Conservation (phyloP, 2,113 vertebrate genomes). For the Dermatemys mawii region DNA sequence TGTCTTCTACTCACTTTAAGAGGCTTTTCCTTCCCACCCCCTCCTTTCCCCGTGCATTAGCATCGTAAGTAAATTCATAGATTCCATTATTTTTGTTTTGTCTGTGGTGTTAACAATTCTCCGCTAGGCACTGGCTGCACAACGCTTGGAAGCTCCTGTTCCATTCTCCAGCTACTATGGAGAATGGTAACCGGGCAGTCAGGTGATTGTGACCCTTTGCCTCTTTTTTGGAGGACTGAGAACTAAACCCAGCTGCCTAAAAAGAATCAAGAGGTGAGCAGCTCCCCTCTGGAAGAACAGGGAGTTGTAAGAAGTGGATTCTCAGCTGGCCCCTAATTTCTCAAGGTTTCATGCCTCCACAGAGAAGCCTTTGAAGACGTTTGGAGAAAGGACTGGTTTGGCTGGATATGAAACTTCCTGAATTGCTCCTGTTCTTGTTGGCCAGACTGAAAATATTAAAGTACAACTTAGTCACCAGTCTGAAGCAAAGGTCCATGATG, state of each 20-base stretch:
- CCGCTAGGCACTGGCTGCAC: not conserved
- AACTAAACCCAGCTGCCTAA: fast-evolving
- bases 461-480: not conserved
- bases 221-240: not conserved
- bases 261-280: not conserved
- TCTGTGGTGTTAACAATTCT: not conserved
- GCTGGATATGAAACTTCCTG: not conserved
- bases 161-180: not conserved
- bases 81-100: not conserved
- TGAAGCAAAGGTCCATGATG: not conserved
- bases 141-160: not conserved
- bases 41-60: not conserved
- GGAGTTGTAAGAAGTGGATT: not conserved
- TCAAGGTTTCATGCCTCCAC: not conserved
- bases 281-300: not conserved
- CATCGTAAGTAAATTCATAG: not conserved
- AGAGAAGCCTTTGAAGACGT: not conserved
- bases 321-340: not conserved
- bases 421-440: not conserved
- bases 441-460: constrained; percentile 4
- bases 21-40: not conserved
- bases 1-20: not conserved
- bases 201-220: not conserved
- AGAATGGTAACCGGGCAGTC: not conserved
- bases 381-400: not conserved